Percentiles rank a stretch among this genome's conserved stretches.
Conservation (phyloP, 2,113 vertebrate genomes). For the Apteryx owenii region DNA sequence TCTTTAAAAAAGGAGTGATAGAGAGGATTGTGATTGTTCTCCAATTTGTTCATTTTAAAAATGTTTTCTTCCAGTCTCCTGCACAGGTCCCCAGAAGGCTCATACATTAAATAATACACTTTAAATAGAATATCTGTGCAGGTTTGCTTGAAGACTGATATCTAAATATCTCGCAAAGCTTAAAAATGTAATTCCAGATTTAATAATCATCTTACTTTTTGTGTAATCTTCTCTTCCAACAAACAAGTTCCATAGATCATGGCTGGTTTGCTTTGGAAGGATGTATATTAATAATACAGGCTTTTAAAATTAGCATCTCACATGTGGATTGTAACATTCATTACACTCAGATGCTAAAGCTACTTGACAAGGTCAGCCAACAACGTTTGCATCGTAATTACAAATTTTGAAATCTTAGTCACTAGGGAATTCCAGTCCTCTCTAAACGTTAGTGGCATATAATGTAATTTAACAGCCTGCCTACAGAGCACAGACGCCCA, state of each 20-base stretch:
- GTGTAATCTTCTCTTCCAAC: not conserved
- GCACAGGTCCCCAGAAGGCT: not conserved
- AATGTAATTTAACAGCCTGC: not conserved
- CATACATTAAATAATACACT: not conserved
- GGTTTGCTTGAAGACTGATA: not conserved
- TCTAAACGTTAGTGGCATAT: not conserved
- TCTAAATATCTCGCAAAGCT: not conserved
- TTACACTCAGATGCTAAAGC: not conserved
- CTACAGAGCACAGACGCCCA: not conserved
- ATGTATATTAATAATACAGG: not conserved
- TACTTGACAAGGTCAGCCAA: not conserved
- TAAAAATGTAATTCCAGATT: not conserved
- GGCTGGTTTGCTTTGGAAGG: not conserved
- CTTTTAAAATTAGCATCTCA: not conserved
- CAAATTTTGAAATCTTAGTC: not conserved
- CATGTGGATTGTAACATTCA: not conserved
- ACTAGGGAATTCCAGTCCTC: not conserved
- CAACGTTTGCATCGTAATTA: not conserved
- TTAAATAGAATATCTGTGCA: not conserved
- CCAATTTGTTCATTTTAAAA: not conserved
- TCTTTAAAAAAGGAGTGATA: not conserved
- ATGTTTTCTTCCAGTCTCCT: not conserved
- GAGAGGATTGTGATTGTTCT: not conserved
- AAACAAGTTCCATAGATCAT: not conserved
- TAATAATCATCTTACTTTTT: not conserved